Base-by-base conservation (phyloP, 2,888 invertebrate genomes). In the Caenorhabditis drosophilae region DNA sequence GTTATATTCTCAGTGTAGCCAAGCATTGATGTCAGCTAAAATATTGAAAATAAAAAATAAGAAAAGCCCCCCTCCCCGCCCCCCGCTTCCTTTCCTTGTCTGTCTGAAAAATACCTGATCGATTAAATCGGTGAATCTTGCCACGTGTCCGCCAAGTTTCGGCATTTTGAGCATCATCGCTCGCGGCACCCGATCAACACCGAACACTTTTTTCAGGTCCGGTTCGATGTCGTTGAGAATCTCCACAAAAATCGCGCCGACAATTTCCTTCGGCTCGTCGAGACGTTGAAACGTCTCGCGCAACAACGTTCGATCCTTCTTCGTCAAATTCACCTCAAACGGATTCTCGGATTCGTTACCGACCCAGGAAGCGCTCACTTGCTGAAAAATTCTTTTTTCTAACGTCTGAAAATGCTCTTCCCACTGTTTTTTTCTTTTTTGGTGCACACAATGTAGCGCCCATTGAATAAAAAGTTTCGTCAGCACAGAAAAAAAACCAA, bases 321-420 rank as follows among this genome's bases (percentile, higher is more conserved):
- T 82, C 15, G 67, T 77, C 35, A 82, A 70, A 25, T 40, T 53
- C 2, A 52, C 49, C 26, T 82, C 81, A 57, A 82, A 82, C 7
- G 82, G 82, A 56, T 82, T 82, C 23, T 80, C 80, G 12, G 75
- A 74, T 38, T 82, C 82, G 57, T 75, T 80, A 20, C 77, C 80
- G 6, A 82, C 70, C 79, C 80, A 81, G 2, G 77, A 77, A 4
- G 75, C 67, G 2, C 75, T 75, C 11, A 75, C 71, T 67, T 69
- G 68, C 75, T 76, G 55, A 25, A 38, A 38, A 38, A n/a, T n/a
- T n/a, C n/a, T n/a, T n/a, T 7, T 9, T 35, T 35, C 9, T n/a
- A n/a, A n/a, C n/a, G n/a, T n/a, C n/a, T n/a, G n/a, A n/a, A n/a
- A n/a, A n/a, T n/a, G n/a, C n/a, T n/a, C 12, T 35, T 22, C 59